A percentile compares a stretch with the other conserved stretches of the same genome.
phyloP scores from a whole-genome alignment of 2,113 vertebrate species.

The Pimephales promelas region DNA sequence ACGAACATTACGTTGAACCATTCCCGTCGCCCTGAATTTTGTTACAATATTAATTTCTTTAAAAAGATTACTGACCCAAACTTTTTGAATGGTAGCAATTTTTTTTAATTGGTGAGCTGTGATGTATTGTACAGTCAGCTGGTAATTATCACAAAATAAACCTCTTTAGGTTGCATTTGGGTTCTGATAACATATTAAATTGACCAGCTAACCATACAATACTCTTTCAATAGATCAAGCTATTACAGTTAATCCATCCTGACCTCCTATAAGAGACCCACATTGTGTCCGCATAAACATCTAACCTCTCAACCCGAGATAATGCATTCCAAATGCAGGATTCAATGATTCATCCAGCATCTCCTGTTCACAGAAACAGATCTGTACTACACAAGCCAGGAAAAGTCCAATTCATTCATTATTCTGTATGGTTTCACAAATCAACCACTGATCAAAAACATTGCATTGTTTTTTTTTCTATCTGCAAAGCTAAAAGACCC shows the following conservation, averaged over 20 bases:
- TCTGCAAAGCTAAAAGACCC: neutral
- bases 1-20: too few species aligned
- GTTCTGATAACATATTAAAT: neutral
- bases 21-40: too few species aligned
- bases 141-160: neutral
- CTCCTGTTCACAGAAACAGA: constrained; percentile 3
- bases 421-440: neutral
- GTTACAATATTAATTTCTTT: too few species aligned
- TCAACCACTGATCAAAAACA: constrained; percentile 46
- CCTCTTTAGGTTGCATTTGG: neutral
- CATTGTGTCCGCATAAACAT: constrained; percentile 22
- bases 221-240: constrained; percentile 16
- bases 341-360: constrained; percentile 5
- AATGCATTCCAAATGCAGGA: constrained; percentile 44
- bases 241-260: constrained; percentile 26
- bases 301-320: constrained; percentile 15
- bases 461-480: constrained; percentile 14
- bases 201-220: neutral
- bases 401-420: constrained; percentile 36
- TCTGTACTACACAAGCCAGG: constrained; percentile 7
- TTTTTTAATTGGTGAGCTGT: neutral
- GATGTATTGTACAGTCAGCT: neutral
- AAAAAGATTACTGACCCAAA: too few species aligned
- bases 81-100: too few species aligned
- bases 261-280: constrained; percentile 25